Evolutionary conservation across 2,888 invertebrate species (phyloP).

Genomic region (Ditylenchus weischeri): DNA sequence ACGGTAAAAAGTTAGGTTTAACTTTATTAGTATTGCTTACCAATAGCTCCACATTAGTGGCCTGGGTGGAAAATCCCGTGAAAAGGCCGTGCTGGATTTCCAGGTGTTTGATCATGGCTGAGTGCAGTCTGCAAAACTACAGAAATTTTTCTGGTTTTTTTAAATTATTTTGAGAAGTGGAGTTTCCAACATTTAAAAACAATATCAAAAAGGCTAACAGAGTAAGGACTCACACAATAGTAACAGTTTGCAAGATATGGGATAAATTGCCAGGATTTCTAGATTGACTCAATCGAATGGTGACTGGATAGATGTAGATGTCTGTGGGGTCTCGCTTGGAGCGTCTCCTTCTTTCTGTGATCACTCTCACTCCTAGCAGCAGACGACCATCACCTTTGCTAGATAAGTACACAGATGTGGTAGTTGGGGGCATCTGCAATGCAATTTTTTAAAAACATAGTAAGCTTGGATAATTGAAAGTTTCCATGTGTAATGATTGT

Average conservation of each 20-base stretch:
- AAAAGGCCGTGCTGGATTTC: constrained; percentile 52
- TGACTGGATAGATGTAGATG: constrained; percentile 44
- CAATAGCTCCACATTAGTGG: constrained; percentile 22
- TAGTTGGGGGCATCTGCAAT: constrained; percentile 38
- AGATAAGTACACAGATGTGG: constrained; percentile 37
- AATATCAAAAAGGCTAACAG: background rate
- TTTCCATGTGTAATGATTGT: too few relatives aligned
- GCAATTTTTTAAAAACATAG: background rate
- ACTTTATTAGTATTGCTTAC: background rate
- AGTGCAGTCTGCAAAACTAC: constrained; percentile 28
- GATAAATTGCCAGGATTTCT: constrained; percentile 30
- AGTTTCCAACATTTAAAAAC: background rate
- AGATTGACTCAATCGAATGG: constrained; percentile 40
- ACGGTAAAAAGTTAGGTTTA: background rate
- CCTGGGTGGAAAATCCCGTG: constrained; percentile 48
- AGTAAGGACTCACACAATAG: constrained; percentile 39
- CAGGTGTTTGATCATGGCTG: constrained; percentile 37
- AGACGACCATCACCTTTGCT: constrained; percentile 44
- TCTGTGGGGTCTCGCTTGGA: constrained; percentile 41
- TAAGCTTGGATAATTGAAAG: too few relatives aligned
- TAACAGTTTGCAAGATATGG: constrained; percentile 45
- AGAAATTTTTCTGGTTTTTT: too few relatives aligned
- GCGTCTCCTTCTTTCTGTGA: constrained; percentile 42
- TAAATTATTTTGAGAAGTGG: background rate
- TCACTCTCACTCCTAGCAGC: constrained; percentile 45